Evolutionary conservation across 2,113 vertebrate species (phyloP), one percentile per base, ranked within the genome.

Genomic region (Chascanopsetta lugubris): DNA sequence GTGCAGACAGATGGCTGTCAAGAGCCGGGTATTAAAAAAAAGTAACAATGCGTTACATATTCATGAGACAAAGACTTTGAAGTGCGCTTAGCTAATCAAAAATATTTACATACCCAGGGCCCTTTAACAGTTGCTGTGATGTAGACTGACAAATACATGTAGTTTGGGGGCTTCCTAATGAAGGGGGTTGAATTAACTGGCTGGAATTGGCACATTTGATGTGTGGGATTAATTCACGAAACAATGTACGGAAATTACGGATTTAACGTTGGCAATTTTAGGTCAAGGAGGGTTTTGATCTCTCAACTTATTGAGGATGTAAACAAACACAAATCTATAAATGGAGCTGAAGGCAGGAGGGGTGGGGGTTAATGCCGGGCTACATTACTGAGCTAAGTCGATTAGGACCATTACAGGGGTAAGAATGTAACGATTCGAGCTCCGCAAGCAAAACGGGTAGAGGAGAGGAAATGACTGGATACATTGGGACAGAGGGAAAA

Each of bases 51-150:
- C 8, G 15, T 56, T 85, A 73, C 66, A 91, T 91, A 91, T 91
- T 87, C 77, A 91, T 90, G 59, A 81, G 68, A 56, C 27, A 40
- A 64, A 79, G 55, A 56, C 89, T 91, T 91, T 91, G 87, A 90
- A 88, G 84, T 89, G 47, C 9, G 67, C 85, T 87, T 85, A 85
- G 78, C 69, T 81, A 72, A 89, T 90, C 79, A 65, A 77, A 84
- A 79, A 66, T 81, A 86, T 82, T 86, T 79, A 83, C 86, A 88
- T 81, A 83, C 63, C 79, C 1, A 1, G 77, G 67, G 59, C 56
- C 43, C 38, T 78, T 73, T 78, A 83, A 79, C 50, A 46, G 60
- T 56, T 69, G 72, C 74, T 77, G 59, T 82, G 63, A 86, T 70
- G 59, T 75, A 68, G 50, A 61, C 64, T 43, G 47, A 85, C 75